These are phyloP conservation scores for Cynocephalus volans DNA, from an alignment of 2,113 vertebrate genomes.

Conservation along the genomic window DNA sequence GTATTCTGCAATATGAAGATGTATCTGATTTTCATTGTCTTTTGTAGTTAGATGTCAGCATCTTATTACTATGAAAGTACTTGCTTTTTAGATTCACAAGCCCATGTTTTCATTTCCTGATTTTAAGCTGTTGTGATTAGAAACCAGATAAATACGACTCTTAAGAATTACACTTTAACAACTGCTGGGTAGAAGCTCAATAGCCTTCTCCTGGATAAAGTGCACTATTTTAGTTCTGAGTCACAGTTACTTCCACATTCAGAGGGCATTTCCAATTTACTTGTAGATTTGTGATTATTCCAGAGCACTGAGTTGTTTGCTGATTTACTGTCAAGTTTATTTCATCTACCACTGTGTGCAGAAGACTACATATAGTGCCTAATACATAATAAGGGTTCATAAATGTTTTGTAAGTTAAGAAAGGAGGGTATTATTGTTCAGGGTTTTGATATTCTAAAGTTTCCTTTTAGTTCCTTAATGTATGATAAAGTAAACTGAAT, in stretches of 20 bases:
- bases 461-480: conserved; percentile 9
- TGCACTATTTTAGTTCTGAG: background rate
- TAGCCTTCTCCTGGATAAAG: background rate
- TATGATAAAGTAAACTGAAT: background rate
- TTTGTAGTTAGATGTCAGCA: background rate
- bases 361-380: background rate
- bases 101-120: background rate
- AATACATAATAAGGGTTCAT: background rate
- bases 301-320: background rate
- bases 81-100: background rate
- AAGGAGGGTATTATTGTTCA: background rate
- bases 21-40: background rate
- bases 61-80: background rate
- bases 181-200: background rate
- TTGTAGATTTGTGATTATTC: background rate
- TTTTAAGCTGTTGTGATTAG: background rate
- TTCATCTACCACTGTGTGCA: background rate
- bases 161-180: background rate
- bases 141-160: background rate
- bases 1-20: background rate
- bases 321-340: conserved; percentile 12
- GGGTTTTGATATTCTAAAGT: background rate
- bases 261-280: background rate
- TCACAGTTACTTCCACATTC: background rate
- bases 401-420: conserved; percentile 16